A percentile compares a stretch with the other conserved stretches of the same genome.
Evolutionary conservation across 2,113 vertebrate genomes (phyloP).

Genomic region (Plecotus auritus): DNA sequence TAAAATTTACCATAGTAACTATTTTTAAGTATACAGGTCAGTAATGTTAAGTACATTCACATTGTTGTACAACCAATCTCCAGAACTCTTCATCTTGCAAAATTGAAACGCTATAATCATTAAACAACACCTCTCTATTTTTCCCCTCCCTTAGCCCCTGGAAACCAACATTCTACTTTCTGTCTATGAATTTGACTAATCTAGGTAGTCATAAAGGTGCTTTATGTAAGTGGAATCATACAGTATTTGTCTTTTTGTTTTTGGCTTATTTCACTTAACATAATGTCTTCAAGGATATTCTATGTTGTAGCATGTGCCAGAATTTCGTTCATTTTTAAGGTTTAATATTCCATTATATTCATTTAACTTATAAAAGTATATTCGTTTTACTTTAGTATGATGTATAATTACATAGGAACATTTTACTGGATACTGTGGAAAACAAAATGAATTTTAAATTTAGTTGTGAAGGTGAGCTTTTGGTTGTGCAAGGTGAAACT

Average conservation of each 20-base stretch:
- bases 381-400: not conserved
- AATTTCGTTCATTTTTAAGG: not conserved
- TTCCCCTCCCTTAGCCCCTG: not conserved
- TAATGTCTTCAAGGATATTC: not conserved
- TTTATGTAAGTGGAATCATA: not conserved
- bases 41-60: not conserved
- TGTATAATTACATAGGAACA: not conserved
- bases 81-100: not conserved
- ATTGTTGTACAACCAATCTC: not conserved
- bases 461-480: not conserved
- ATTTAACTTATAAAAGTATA: not conserved
- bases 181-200: not conserved
- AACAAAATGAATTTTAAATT: conserved; percentile 28
- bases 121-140: not conserved
- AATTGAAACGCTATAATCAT: not conserved
- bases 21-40: not conserved
- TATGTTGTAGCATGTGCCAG: not conserved
- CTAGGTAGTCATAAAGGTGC: not conserved
- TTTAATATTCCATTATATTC: not conserved
- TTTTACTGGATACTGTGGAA: not conserved
- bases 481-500: not conserved
- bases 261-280: not conserved
- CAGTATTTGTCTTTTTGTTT: not conserved
- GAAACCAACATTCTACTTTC: not conserved
- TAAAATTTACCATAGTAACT: not conserved